Conservation (phyloP, 2,888 invertebrate genomes). For the Rhamnusium bicolor region DNA sequence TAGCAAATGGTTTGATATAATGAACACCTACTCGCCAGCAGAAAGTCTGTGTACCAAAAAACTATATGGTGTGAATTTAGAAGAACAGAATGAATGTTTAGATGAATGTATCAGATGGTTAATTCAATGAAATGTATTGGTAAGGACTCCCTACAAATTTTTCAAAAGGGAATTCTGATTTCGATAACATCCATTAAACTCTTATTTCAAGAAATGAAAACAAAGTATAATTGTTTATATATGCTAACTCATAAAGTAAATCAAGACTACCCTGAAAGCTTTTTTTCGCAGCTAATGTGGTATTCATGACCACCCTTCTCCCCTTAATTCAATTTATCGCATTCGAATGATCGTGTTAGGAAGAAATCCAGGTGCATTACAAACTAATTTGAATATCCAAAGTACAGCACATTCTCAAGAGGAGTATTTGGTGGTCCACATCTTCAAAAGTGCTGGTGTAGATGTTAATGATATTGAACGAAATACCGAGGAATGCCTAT, state of each 20-base stretch:
- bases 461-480: background rate
- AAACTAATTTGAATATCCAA: background rate
- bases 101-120: background rate
- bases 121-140: background rate
- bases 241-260: background rate
- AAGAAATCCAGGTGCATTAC: conserved; percentile 38
- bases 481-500: no score
- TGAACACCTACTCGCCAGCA: background rate
- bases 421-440: background rate
- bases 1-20: background rate
- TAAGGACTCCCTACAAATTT: background rate
- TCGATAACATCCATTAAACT: background rate
- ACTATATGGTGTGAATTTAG: background rate
- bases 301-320: conserved; percentile 34
- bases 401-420: background rate
- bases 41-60: background rate
- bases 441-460: background rate
- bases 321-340: conserved; percentile 37
- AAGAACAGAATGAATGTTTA: background rate
- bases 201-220: background rate
- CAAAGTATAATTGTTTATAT: background rate
- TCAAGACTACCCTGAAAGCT: background rate
- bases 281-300: conserved; percentile 15
- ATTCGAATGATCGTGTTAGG: conserved; percentile 40
- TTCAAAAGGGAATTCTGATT: background rate